Evolutionary conservation across 1,140 invertebrate genomes (phyloP).

Genomic region (Diabrotica undecimpunctata): DNA sequence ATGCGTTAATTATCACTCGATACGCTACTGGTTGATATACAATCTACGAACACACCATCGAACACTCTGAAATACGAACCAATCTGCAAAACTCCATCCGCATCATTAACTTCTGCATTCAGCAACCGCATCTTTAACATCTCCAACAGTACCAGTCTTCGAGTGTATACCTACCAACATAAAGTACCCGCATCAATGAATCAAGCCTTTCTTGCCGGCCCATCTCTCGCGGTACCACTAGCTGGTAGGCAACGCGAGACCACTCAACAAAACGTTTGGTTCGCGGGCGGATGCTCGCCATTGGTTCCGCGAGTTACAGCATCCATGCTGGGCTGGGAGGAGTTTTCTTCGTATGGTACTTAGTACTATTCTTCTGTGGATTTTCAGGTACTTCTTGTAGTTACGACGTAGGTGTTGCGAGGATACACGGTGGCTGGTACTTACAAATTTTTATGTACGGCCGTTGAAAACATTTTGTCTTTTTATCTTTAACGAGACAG

Average conservation of each 20-base stretch:
- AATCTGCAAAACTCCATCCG: slow-evolving; percentile 1
- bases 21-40: neutral
- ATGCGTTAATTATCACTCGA: neutral
- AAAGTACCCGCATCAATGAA: slow-evolving; percentile 3
- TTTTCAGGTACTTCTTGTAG: slow-evolving; percentile 9
- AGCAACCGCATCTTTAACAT: slow-evolving; percentile 2
- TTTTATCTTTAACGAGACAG: neutral
- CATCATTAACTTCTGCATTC: neutral
- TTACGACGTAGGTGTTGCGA: slow-evolving; percentile 7
- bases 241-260: neutral
- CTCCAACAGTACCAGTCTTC: neutral
- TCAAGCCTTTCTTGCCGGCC: slow-evolving; percentile 4
- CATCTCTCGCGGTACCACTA: slow-evolving; percentile 7
- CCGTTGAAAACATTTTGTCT: neutral
- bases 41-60: neutral
- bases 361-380: neutral
- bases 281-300: slow-evolving; percentile 25
- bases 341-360: slow-evolving; percentile 25
- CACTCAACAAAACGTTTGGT: slow-evolving; percentile 5
- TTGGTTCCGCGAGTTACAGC: slow-evolving; percentile 44
- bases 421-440: neutral
- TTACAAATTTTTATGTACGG: neutral
- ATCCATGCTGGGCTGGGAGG: slow-evolving; percentile 48
- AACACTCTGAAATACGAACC: neutral
- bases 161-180: neutral